A percentile compares a stretch with the other conserved stretches of the same genome.
These are phyloP conservation scores for Donacobius atricapilla DNA, from an alignment of 2,113 vertebrate species.

Conservation along the genomic window DNA sequence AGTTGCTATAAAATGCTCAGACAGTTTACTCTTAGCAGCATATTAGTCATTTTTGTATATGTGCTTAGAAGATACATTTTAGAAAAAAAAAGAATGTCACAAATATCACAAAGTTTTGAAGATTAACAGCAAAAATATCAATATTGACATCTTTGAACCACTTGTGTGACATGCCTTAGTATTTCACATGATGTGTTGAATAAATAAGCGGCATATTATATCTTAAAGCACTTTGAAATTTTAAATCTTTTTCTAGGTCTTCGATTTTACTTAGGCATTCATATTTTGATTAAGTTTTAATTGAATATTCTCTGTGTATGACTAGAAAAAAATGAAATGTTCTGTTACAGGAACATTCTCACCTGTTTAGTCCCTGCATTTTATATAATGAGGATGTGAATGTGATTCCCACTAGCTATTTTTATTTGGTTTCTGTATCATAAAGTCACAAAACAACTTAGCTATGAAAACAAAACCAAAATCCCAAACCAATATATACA, in stretches of 20 bases:
- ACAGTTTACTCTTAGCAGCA: neutral
- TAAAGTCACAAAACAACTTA: conserved; percentile 14
- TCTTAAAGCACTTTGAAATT: neutral
- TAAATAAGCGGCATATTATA: neutral
- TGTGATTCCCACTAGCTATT: neutral
- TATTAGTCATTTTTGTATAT: neutral
- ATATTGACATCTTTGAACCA: neutral
- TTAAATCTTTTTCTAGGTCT: neutral
- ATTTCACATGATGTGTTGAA: neutral
- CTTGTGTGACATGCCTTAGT: neutral
- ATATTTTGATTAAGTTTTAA: neutral
- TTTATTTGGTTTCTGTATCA: conserved; percentile 1
- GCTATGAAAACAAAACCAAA: neutral
- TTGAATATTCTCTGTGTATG: neutral
- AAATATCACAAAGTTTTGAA: neutral
- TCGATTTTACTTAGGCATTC: neutral
- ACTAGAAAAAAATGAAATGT: neutral
- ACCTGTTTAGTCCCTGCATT: neutral
- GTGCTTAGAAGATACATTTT: neutral
- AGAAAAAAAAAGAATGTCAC: neutral
- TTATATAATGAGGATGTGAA: neutral
- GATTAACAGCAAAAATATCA: neutral
- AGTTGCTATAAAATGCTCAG: neutral
- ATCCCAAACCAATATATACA: neutral
- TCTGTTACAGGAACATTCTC: neutral